Evolutionary conservation across 2,797 vertebrate species (phyloP), one percentile per base, ranked within the genome.

Genomic region (Triplophysa yarkandensis): DNA sequence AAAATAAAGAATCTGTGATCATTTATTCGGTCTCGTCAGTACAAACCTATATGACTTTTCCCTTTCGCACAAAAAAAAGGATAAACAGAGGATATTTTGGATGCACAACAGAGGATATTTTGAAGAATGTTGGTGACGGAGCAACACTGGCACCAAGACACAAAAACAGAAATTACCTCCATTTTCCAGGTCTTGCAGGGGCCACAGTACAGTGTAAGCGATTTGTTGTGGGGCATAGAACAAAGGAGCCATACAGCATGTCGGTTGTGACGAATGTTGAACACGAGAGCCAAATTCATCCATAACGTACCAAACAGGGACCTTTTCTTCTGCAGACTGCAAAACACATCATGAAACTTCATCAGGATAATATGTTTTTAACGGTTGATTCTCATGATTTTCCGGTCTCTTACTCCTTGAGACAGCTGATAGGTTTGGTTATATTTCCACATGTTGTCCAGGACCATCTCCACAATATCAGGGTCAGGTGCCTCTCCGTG

Each of bases 291-390:
- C 96, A 66, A 99, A 98, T 83, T 99, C 97, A 52, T 99, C 97
- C 96, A 98, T 95, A 81, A 98, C 84, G 82, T 99, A 99, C 97
- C 96, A 99, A 43, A 98, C 94, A 0, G 97, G 96, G 32, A 96
- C 91, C 76, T 94, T 95, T 74, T 97, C 94, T 80, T 98, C 97
- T 0, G 95, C 94, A 1, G 94, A 92, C 97, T 99, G 85, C 0
- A 32, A 0, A 17, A 41, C 7, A 1, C 16, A 28, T 19, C 41
- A 55, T n/a, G n/a, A 73, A 61, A 50, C 58, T 23, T 27, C 25
- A 21, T 50, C 21, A 57, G 16, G 21, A 52, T 3, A 30, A 1
- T 17, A 10, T 25, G 6, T 48, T 7, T 52, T 30, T 19, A 14
- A 46, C 34, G 4, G 4, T 6, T 23, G 64, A 23, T 67, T 23